These are phyloP conservation scores for Molossus alvarezi DNA, from an alignment of 2,797 vertebrate genomes.

Conservation along the genomic window DNA sequence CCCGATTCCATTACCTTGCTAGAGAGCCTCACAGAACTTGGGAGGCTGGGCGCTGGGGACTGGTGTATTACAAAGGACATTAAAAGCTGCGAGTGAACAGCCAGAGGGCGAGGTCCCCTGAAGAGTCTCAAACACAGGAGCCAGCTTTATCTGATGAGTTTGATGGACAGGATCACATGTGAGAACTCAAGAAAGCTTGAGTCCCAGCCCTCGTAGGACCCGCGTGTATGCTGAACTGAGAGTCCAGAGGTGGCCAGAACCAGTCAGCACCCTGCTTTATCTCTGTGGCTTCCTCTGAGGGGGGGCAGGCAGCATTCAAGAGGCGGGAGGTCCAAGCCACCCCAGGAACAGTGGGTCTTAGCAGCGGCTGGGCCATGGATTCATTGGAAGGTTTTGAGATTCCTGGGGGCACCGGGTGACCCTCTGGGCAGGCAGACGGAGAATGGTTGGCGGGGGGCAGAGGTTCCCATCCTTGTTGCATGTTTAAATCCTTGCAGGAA, in stretches of 20 bases:
- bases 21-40: background rate
- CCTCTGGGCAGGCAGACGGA: fast-evolving
- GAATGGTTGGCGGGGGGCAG: background rate
- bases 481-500: background rate
- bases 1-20: background rate
- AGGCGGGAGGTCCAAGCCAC: background rate
- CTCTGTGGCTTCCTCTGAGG: background rate
- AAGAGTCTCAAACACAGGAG: background rate
- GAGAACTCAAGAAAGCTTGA: background rate
- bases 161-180: background rate
- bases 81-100: background rate
- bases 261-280: background rate
- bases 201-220: fast-evolving
- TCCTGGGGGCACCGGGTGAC: too few species aligned
- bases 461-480: background rate
- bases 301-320: background rate
- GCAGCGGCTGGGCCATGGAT: fast-evolving
- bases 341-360: background rate
- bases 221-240: fast-evolving
- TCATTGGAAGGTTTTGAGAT: background rate
- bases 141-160: background rate
- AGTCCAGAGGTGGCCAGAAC: too few species aligned
- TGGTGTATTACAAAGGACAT: background rate
- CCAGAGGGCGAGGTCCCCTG: background rate
- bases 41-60: background rate